phyloP scores from a whole-genome alignment of 2,113 vertebrate species.

The Mus pahari region DNA sequence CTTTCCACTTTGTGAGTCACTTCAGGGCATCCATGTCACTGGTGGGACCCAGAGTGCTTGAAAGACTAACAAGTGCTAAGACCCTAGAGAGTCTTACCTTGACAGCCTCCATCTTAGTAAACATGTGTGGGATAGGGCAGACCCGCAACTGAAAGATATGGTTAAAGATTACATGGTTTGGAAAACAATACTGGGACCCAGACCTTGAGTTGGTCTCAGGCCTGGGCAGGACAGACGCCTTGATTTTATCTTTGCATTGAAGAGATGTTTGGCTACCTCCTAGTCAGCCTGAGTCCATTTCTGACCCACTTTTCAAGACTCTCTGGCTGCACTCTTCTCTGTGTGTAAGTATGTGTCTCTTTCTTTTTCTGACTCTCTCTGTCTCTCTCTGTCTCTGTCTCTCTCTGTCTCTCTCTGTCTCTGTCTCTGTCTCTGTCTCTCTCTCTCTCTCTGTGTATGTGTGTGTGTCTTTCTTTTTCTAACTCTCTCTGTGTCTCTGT shows the following conservation, averaged over 20 bases:
- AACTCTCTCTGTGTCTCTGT: no score
- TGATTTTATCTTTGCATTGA: slow-evolving; percentile 16
- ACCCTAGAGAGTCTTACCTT: background rate
- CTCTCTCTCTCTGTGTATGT: no score
- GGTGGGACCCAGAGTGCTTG: background rate
- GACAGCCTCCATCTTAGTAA: background rate
- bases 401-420: accelerated
- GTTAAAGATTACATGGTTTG: slow-evolving; percentile 1
- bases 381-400: background rate
- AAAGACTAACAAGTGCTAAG: background rate
- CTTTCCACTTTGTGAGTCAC: background rate
- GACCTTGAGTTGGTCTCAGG: background rate
- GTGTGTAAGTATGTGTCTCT: no score
- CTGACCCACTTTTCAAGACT: slow-evolving; percentile 30
- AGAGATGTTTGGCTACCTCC: background rate
- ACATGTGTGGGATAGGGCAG: background rate
- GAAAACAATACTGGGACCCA: background rate
- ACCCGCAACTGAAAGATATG: background rate
- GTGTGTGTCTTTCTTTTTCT: no score
- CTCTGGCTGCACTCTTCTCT: background rate
- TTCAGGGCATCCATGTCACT: background rate
- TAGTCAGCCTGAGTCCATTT: slow-evolving; percentile 8
- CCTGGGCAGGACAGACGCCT: background rate
- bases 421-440: background rate
- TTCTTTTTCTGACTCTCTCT: no score